A percentile compares a stretch with the other conserved stretches of the same genome.
These are phyloP conservation scores for Hanleya hanleyi DNA, from an alignment of 2,888 invertebrate genomes.

Conservation along the genomic window DNA sequence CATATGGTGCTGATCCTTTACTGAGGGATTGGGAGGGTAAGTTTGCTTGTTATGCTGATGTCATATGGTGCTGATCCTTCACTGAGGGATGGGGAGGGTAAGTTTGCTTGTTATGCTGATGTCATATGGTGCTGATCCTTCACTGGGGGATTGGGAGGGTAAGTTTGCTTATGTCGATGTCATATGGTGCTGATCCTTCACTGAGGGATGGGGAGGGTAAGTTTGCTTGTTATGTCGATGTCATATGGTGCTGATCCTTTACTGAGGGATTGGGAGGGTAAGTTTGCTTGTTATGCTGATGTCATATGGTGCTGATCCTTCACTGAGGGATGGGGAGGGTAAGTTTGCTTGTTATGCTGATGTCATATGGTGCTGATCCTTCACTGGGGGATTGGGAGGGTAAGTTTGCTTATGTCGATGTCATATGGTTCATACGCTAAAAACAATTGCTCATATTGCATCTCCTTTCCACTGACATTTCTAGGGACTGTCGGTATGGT, in stretches of 20 bases:
- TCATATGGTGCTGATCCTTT: no score
- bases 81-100: slow-evolving; percentile 91
- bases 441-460: no score
- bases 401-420: slow-evolving; percentile 46
- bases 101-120: slow-evolving; percentile 83
- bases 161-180: slow-evolving; percentile 17
- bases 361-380: slow-evolving; percentile 91
- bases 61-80: slow-evolving; percentile 91
- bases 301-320: no score
- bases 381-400: slow-evolving; percentile 93
- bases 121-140: slow-evolving; percentile 90
- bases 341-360: slow-evolving; percentile 85
- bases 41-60: slow-evolving; percentile 82
- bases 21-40: slow-evolving; percentile 91
- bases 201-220: no score
- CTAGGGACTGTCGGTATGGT: no score
- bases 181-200: no score
- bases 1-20: slow-evolving; percentile 90
- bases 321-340: no score
- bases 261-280: no score
- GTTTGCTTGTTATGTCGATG: no score
- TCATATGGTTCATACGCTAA: no score
- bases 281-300: no score
- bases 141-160: slow-evolving; percentile 92
- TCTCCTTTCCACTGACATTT: no score